These are phyloP conservation scores for Heterotilapia buettikoferi DNA, from an alignment of 2,113 vertebrate genomes.

Conservation along the genomic window DNA sequence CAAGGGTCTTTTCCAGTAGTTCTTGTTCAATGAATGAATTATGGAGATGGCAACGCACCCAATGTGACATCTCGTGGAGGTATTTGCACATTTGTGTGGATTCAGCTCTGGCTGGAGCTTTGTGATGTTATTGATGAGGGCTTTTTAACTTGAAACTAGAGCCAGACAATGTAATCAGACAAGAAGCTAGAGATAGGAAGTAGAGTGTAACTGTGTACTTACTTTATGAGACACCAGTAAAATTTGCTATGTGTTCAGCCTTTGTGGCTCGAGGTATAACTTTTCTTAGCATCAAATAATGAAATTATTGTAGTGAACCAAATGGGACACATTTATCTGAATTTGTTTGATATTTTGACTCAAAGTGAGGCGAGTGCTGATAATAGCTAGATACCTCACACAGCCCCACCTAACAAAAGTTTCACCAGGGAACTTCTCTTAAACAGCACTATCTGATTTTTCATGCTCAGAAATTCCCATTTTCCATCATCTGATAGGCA, in stretches of 20 bases:
- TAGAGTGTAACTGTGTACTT: not conserved
- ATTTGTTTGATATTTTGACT: not conserved
- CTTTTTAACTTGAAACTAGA: not conserved
- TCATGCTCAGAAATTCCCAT: conserved; percentile 28
- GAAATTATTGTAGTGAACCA: not conserved
- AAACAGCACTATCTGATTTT: conserved; percentile 28
- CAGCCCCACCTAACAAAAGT: not conserved
- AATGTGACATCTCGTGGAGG: not conserved
- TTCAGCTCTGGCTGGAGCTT: not conserved
- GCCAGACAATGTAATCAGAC: not conserved
- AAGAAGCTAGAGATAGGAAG: not conserved
- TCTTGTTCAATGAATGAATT: conserved; percentile 32
- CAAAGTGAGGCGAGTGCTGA: not conserved
- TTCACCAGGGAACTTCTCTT: not conserved
- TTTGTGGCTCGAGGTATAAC: not conserved
- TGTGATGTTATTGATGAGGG: not conserved
- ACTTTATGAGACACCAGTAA: not conserved
- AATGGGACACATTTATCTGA: not conserved
- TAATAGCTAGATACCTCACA: not conserved
- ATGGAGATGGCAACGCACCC: not conserved
- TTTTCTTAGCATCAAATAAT: not conserved
- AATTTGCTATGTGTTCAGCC: not conserved
- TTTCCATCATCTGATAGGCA: conserved; percentile 29
- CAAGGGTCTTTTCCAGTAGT: not conserved
- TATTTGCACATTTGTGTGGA: conserved; percentile 1